Conservation (phyloP, 2,797 vertebrate genomes). For the Onychomys torridus region DNA sequence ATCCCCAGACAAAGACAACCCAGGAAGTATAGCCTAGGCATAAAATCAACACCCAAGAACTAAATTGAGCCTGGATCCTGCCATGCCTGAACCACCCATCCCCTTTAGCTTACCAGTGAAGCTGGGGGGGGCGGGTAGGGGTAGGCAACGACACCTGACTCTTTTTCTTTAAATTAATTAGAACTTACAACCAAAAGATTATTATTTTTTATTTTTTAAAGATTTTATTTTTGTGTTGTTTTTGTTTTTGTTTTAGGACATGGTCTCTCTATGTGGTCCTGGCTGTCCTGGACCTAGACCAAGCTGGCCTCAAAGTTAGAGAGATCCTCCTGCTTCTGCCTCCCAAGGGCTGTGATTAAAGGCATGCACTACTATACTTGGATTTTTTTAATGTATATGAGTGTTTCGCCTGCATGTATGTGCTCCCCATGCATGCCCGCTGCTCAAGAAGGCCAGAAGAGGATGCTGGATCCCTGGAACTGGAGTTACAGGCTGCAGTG, state of each 20-base stretch:
- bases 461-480: background rate
- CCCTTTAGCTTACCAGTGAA: background rate
- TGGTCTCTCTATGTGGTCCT: background rate
- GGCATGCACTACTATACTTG: background rate
- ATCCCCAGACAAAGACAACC: background rate
- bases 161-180: constrained; percentile 7
- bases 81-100: background rate
- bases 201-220: background rate
- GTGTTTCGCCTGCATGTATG: background rate
- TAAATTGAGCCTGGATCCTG: background rate
- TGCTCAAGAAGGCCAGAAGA: background rate
- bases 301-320: background rate
- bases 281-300: background rate
- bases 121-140: background rate
- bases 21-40: background rate
- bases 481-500: background rate
- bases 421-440: background rate
- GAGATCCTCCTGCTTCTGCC: background rate
- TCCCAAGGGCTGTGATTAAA: background rate
- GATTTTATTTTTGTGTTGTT: background rate
- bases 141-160: too few species aligned
- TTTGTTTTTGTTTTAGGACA: background rate
- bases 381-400: background rate
- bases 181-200: background rate
- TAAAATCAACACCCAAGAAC: background rate